Evolutionary conservation across 2,113 vertebrate species (phyloP).

Genomic region (Numenius arquata): DNA sequence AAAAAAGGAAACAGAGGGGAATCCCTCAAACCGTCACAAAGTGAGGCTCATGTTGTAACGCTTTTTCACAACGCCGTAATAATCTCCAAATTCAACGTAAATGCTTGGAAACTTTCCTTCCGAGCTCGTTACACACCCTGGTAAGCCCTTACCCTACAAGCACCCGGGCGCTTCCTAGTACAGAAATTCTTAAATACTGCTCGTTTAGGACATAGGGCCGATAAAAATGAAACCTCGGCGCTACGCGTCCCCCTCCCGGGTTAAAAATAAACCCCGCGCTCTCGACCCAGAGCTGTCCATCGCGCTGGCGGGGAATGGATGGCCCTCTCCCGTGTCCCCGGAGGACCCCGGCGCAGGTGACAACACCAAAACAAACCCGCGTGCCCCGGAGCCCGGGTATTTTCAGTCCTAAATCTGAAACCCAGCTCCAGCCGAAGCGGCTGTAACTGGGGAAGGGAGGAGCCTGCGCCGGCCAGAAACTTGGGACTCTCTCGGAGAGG

Average conservation of each 20-base stretch:
- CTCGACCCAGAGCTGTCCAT: background rate
- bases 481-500: slow-evolving; percentile 56
- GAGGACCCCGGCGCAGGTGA: background rate
- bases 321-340: background rate
- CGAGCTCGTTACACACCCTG: background rate
- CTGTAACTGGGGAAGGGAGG: slow-evolving; percentile 75
- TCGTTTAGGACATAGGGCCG: background rate
- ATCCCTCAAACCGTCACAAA: background rate
- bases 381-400: background rate
- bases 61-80: background rate
- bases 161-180: background rate
- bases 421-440: background rate
- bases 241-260: background rate
- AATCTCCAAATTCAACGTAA: background rate
- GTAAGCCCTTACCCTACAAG: background rate
- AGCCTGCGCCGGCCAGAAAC: slow-evolving; percentile 58
- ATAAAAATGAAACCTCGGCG: background rate
- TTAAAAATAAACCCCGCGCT: background rate
- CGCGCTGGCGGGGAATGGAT: background rate
- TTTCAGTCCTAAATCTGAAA: background rate
- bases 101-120: background rate
- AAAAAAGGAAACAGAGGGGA: background rate
- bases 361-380: background rate
- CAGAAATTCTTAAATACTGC: accelerated
- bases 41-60: accelerated